phyloP scores from a whole-genome alignment of 2,797 vertebrate genomes.

The Rallus crepitans region DNA sequence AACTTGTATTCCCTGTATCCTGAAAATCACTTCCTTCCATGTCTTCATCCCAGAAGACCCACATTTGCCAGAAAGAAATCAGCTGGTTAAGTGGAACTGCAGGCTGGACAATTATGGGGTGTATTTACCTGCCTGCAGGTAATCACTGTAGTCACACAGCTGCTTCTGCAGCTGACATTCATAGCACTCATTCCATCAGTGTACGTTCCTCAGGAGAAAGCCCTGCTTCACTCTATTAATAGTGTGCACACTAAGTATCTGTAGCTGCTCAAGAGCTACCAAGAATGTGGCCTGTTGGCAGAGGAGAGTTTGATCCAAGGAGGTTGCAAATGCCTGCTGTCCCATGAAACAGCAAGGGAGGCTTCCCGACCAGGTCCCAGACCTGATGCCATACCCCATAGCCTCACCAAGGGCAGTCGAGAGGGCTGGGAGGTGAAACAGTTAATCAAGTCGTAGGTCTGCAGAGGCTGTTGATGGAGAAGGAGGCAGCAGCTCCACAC shows the following conservation, averaged over 20 bases:
- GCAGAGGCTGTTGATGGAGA: background rate
- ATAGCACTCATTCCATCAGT: background rate
- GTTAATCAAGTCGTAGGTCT: background rate
- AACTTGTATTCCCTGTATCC: background rate
- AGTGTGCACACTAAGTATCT: background rate
- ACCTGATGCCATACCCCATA: rapidly evolving
- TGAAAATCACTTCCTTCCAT: background rate
- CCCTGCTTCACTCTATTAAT: slow-evolving; percentile 1
- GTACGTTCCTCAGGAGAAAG: background rate
- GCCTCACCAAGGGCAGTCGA: background rate
- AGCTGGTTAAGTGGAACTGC: background rate
- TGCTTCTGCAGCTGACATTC: background rate
- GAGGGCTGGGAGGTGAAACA: background rate
- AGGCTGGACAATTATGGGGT: background rate
- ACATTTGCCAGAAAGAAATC: background rate
- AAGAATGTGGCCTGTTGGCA: background rate
- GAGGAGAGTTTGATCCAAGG: background rate
- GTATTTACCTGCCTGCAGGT: background rate
- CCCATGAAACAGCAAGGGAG: background rate
- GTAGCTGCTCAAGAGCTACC: background rate
- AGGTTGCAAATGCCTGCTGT: background rate
- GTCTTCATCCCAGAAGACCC: background rate
- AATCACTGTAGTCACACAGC: background rate
- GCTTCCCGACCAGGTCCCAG: background rate
- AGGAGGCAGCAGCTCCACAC: background rate